These are phyloP conservation scores for Clamator glandarius DNA, from an alignment of 2,797 vertebrate species.

Conservation along the genomic window DNA sequence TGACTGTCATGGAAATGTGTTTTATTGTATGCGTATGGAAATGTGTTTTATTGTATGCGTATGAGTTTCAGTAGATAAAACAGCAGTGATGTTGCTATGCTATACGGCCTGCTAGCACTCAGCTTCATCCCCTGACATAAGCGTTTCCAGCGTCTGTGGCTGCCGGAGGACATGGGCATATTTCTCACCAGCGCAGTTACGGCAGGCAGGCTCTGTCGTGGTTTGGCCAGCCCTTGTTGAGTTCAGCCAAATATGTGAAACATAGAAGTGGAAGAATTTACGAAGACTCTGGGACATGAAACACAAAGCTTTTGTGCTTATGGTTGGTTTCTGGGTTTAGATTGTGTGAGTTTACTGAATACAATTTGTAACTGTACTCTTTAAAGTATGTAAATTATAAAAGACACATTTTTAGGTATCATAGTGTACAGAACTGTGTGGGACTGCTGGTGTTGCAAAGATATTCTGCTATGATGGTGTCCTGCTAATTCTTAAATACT, in stretches of 20 bases:
- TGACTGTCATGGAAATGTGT: slow-evolving; percentile 19
- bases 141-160: background rate
- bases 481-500: background rate
- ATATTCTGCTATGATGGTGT: background rate
- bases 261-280: background rate
- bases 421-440: accelerated
- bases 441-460: background rate
- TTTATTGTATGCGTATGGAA: slow-evolving; percentile 63
- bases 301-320: background rate
- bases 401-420: background rate
- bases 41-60: slow-evolving; percentile 63
- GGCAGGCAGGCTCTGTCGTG: background rate
- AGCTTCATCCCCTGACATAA: slow-evolving; percentile 28
- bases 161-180: background rate
- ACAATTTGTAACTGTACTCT: background rate
- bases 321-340: background rate
- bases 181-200: slow-evolving; percentile 22
- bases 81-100: slow-evolving; percentile 43
- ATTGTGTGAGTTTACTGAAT: background rate
- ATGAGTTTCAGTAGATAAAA: slow-evolving; percentile 56
- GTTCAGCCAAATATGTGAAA: background rate
- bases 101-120: slow-evolving; percentile 29
- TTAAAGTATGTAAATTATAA: background rate
- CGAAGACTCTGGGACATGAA: background rate
- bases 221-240: background rate